These are phyloP conservation scores for Villa cingulata DNA, from an alignment of 2,888 invertebrate species.

Conservation along the genomic window DNA sequence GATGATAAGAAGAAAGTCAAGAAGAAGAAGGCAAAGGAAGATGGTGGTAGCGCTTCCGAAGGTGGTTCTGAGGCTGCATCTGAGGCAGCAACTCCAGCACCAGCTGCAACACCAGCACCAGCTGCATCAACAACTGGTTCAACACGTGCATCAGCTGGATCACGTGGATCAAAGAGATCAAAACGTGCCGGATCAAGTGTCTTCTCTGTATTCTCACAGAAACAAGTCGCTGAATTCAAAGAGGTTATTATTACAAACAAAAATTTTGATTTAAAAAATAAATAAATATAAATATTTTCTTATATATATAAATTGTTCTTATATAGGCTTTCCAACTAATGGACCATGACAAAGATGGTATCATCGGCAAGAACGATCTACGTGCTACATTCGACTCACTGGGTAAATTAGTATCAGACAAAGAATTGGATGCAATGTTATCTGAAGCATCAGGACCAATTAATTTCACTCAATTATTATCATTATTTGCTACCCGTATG, in stretches of 20 bases:
- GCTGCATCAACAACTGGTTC: conserved; percentile 56
- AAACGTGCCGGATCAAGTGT: conserved; percentile 90
- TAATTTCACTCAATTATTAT: conserved; percentile 89
- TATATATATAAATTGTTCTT: too few species aligned
- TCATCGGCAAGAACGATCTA: conserved; percentile 79
- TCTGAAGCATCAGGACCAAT: conserved; percentile 79
- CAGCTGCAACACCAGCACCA: conserved; percentile 53
- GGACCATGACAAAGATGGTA: conserved; percentile 91
- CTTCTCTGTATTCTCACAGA: conserved; percentile 94
- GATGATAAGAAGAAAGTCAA: conserved; percentile 89
- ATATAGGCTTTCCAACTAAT: conserved; percentile 82
- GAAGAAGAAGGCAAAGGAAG: conserved; percentile 72
- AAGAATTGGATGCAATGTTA: conserved; percentile 83
- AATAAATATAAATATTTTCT: conserved; percentile 1
- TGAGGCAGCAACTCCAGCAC: conserved; percentile 51
- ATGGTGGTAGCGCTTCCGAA: conserved; percentile 46
- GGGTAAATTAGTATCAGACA: conserved; percentile 77
- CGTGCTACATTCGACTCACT: conserved; percentile 85
- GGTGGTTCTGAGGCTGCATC: conserved; percentile 42
- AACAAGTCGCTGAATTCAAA: conserved; percentile 93
- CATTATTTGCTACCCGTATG: conserved; percentile 85
- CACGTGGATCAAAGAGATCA: conserved; percentile 44
- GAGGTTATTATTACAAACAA: conserved; percentile 48
- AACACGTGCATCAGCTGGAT: conserved; percentile 67
- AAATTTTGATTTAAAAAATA: background rate